These are phyloP conservation scores for Epinotia demarniana DNA, from an alignment of 2,888 invertebrate species.

Conservation along the genomic window DNA sequence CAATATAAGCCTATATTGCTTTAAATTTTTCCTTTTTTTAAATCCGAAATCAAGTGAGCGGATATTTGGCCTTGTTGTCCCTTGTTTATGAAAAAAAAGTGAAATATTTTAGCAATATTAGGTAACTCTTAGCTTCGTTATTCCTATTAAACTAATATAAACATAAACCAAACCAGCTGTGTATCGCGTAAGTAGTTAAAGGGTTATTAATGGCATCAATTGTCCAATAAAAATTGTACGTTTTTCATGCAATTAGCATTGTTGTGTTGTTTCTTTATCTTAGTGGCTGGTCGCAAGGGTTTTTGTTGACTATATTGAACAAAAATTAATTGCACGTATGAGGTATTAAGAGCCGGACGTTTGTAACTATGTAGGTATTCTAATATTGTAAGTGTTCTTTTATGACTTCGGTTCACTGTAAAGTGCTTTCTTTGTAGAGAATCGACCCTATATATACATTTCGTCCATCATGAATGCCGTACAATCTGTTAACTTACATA, in stretches of 20 bases:
- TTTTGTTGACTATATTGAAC: constrained; percentile 1
- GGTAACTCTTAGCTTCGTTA: too few relatives aligned
- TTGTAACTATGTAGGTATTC: not conserved
- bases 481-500: too few relatives aligned
- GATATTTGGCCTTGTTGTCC: too few relatives aligned
- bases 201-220: not conserved
- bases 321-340: not conserved
- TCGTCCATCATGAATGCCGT: too few relatives aligned
- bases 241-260: not conserved
- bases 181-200: not conserved
- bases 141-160: not conserved
- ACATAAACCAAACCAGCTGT: not conserved
- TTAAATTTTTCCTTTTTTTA: too few relatives aligned
- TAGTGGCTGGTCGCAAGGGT: not conserved
- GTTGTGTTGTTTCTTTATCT: not conserved
- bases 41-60: too few relatives aligned
- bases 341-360: not conserved
- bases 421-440: too few relatives aligned
- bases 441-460: too few relatives aligned
- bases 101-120: too few relatives aligned
- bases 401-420: too few relatives aligned
- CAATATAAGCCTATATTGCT: too few relatives aligned
- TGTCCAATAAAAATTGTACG: not conserved
- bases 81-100: too few relatives aligned
- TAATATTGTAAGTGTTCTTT: not conserved